A percentile compares a stretch with the other conserved stretches of the same genome.
Evolutionary conservation across 2,113 vertebrate species (phyloP).

Genomic region (Centropus bengalensis): DNA sequence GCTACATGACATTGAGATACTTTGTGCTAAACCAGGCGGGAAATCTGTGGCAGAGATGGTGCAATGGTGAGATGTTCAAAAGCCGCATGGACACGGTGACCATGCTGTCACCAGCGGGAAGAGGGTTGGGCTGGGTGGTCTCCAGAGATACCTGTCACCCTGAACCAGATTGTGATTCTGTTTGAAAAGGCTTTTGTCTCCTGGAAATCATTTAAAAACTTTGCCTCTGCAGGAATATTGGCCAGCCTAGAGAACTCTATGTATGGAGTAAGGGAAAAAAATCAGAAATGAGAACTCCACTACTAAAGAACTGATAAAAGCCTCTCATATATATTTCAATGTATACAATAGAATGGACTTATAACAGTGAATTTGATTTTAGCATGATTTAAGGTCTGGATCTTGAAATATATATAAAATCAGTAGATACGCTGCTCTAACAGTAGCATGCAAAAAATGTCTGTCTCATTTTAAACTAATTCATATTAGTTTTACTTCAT

Average conservation of each 20-base stretch:
- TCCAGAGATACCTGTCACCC: not conserved
- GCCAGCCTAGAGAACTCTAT: not conserved
- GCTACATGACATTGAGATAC: not conserved
- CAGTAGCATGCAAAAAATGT: not conserved
- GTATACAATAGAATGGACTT: not conserved
- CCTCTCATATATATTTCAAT: not conserved
- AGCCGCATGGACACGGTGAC: not conserved
- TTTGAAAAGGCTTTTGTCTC: not conserved
- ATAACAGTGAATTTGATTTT: not conserved
- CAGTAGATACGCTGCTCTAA: not conserved
- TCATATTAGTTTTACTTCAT: conserved; percentile 19
- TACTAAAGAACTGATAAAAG: not conserved
- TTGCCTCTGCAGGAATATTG: not conserved
- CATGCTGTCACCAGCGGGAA: accelerated
- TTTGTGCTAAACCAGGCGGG: not conserved
- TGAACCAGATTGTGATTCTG: not conserved
- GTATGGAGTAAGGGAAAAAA: not conserved
- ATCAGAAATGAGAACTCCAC: not conserved
- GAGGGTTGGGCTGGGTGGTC: not conserved
- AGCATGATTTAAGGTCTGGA: not conserved
- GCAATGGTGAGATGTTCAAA: not conserved
- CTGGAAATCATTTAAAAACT: not conserved
- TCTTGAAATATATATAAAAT: conserved; percentile 3
- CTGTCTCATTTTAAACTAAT: conserved; percentile 28
- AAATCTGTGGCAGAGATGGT: not conserved